Conservation (phyloP, 1,140 invertebrate genomes). For the Drosophila sturtevanti region DNA sequence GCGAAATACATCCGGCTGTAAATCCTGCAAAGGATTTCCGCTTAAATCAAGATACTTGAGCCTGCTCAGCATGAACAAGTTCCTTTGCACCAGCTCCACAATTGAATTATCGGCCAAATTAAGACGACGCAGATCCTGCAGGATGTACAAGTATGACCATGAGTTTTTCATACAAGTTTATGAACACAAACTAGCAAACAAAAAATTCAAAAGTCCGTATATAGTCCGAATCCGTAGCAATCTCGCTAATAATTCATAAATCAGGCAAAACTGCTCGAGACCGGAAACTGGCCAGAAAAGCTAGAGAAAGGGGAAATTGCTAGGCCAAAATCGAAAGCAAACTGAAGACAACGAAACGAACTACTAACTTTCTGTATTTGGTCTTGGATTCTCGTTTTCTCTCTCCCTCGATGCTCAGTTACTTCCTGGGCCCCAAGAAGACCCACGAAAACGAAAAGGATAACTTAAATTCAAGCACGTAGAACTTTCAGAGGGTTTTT, state of each 20-base stretch:
- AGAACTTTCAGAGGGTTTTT: conserved; percentile 48
- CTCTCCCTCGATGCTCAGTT: conserved; percentile 6
- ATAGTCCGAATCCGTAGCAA: conserved; percentile 1
- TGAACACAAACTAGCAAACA: conserved; percentile 6
- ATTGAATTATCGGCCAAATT: conserved; percentile 89
- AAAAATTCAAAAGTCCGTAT: background rate
- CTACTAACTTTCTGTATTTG: conserved; percentile 58
- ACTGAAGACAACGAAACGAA: conserved; percentile 66
- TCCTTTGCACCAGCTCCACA: conserved; percentile 86
- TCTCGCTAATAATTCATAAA: conserved; percentile 70
- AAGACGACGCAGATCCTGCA: conserved; percentile 85
- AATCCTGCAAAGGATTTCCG: conserved; percentile 87
- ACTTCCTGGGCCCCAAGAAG: background rate
- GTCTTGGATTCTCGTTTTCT: conserved; percentile 50
- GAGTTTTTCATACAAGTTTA: background rate
- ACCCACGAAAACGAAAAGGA: conserved; percentile 12
- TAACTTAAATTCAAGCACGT: conserved; percentile 75
- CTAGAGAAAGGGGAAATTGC: conserved; percentile 1
- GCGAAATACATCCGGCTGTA: conserved; percentile 90
- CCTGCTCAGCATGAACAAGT: conserved; percentile 87
- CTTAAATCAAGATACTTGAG: conserved; percentile 89
- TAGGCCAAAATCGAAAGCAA: conserved; percentile 74
- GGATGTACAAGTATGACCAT: background rate
- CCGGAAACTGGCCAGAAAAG: conserved; percentile 63
- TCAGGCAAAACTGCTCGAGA: conserved; percentile 44